Percentiles rank a stretch among this genome's conserved stretches.
These are phyloP conservation scores for Ia io DNA, from an alignment of 2,113 vertebrate genomes.

Conservation along the genomic window DNA sequence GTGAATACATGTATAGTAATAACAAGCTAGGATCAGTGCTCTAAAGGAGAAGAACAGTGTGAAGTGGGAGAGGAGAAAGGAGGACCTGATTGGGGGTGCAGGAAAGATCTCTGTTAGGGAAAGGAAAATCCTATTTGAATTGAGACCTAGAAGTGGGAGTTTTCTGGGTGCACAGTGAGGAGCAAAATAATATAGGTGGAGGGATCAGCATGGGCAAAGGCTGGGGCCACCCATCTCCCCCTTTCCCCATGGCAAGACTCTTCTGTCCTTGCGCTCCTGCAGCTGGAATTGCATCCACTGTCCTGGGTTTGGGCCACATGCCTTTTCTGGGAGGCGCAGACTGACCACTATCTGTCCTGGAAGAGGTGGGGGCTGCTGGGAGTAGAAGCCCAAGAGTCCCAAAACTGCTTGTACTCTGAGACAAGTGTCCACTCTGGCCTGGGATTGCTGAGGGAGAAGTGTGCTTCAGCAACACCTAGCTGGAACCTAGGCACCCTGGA, in stretches of 20 bases:
- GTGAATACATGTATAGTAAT: not conserved
- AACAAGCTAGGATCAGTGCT: not conserved
- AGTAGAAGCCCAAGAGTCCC: not conserved
- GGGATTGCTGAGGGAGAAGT: not conserved
- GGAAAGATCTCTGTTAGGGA: not conserved
- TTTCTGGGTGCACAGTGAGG: not conserved
- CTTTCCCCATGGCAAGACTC: accelerated
- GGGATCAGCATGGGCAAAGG: not conserved
- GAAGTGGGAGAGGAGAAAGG: not conserved
- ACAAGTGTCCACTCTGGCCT: not conserved
- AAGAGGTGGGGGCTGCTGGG: not conserved
- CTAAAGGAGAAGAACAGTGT: not conserved
- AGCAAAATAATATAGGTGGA: not conserved
- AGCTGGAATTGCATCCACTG: not conserved
- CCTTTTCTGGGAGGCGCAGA: not conserved
- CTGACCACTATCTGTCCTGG: too few species aligned
- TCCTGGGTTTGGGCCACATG: not conserved
- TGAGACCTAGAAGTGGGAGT: not conserved
- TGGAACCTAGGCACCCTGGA: not conserved
- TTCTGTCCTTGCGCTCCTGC: not conserved
- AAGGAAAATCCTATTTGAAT: not conserved
- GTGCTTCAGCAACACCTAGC: not conserved
- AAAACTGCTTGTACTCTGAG: not conserved
- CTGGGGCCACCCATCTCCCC: not conserved
- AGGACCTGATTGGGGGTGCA: not conserved